phyloP scores from a whole-genome alignment of 2,888 invertebrate species.

The Ommatoiulus sabulosus region DNA sequence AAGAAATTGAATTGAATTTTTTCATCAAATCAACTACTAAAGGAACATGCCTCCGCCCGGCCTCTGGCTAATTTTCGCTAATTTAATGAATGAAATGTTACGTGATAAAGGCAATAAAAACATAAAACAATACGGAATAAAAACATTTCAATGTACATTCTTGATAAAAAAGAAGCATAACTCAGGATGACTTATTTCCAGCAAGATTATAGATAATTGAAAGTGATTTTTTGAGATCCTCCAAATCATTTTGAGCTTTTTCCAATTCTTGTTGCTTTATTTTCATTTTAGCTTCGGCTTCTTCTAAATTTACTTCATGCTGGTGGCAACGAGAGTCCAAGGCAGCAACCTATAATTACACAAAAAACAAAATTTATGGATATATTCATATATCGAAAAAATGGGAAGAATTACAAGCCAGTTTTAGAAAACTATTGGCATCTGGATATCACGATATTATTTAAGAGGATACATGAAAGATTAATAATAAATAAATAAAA shows the following conservation, averaged over 20 bases:
- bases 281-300: background rate
- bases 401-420: too few species aligned
- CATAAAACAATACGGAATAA: too few species aligned
- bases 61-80: too few species aligned
- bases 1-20: too few species aligned
- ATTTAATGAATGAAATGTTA: too few species aligned
- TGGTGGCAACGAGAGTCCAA: conserved; percentile 2
- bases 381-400: background rate
- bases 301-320: background rate
- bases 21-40: too few species aligned
- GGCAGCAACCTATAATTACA: background rate
- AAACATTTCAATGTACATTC: background rate
- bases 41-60: too few species aligned
- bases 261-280: background rate
- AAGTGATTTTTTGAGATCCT: background rate
- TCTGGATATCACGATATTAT: too few species aligned
- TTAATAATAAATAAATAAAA: background rate
- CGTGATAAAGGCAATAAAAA: background rate
- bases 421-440: too few species aligned
- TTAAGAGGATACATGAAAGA: background rate
- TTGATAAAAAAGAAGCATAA: background rate
- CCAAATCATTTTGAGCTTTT: background rate
- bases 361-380: background rate
- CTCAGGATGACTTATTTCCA: background rate
- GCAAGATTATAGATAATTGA: background rate